Evolutionary conservation across 64 coral and sea anemone genomes (phyloP).

Genomic region (Stichodactyla mertensii): DNA sequence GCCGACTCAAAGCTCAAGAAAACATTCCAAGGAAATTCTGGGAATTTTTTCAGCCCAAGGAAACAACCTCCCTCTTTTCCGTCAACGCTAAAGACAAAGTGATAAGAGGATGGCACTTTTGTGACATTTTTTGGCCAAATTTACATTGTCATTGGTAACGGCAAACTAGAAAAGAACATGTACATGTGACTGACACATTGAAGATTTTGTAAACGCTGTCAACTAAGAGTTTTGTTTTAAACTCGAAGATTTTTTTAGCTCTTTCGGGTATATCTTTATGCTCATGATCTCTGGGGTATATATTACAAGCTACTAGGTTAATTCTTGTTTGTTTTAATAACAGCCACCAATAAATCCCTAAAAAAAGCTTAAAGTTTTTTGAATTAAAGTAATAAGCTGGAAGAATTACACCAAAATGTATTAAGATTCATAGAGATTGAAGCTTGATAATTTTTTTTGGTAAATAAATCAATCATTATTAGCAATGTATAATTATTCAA

Average conservation of each 20-base stretch:
- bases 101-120: background rate
- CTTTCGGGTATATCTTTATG: background rate
- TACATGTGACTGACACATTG: background rate
- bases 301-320: background rate
- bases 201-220: background rate
- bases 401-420: background rate
- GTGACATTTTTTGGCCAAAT: background rate
- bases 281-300: background rate
- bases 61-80: background rate
- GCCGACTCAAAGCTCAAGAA: background rate
- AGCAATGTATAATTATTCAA: no score
- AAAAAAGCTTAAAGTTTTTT: background rate
- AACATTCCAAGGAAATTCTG: constrained; percentile 13
- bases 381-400: background rate
- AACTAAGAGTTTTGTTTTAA: background rate
- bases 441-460: background rate
- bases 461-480: no score
- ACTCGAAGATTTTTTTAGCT: background rate
- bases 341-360: background rate
- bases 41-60: background rate
- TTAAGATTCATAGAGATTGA: background rate
- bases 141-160: background rate
- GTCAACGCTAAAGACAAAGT: background rate
- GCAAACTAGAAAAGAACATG: background rate
- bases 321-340: background rate